Base-by-base conservation (phyloP, 2,888 invertebrate genomes). In the Helleia helle region DNA sequence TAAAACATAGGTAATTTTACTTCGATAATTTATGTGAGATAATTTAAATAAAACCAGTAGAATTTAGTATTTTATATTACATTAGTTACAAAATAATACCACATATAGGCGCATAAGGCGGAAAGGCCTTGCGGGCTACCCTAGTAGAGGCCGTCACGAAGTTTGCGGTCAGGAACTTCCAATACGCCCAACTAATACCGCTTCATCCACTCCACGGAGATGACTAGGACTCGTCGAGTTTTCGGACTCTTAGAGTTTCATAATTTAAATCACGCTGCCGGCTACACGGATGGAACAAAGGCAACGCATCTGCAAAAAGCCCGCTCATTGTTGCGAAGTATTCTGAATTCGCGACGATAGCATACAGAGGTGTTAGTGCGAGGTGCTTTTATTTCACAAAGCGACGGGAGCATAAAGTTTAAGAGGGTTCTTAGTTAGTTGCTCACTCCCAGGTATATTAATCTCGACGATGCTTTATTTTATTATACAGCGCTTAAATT, bases 321-420 rank as follows among this genome's bases (percentile, higher is more conserved):
- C 65, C 51, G 62, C 53, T 71, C 71, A 71, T 72, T 74, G 73
- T 75, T 70, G 71, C 69, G 73, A 72, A 80, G 72, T 71, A 77
- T 74, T 70, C 74, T 70, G 71, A 77, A 73, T 75, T 75, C 71
- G 71, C 66, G 69, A 74, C 69, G 73, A 76, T 76, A 69, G 65
- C 71, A 65, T 73, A 73, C 75, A 68, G 67, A 69, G 65, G 64
- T 63, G 65, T 71, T 77, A 71, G 70, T 68, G 65, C 64, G 62
- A 67, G 71, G 62, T 58, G 70, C 63, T 73, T 73, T 74, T 76
- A 72, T 73, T 73, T 71, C 65, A 66, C 75, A 75, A 74, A 76
- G 75, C 66, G 69, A 65, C 59, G 60, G 18, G 28, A 43, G 39
- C 12, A 29, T 29, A 71, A 73, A 75, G 72, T 79, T 80, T 71